Conservation (phyloP, 2,797 vertebrate genomes). For the Xenentodon cancila region DNA sequence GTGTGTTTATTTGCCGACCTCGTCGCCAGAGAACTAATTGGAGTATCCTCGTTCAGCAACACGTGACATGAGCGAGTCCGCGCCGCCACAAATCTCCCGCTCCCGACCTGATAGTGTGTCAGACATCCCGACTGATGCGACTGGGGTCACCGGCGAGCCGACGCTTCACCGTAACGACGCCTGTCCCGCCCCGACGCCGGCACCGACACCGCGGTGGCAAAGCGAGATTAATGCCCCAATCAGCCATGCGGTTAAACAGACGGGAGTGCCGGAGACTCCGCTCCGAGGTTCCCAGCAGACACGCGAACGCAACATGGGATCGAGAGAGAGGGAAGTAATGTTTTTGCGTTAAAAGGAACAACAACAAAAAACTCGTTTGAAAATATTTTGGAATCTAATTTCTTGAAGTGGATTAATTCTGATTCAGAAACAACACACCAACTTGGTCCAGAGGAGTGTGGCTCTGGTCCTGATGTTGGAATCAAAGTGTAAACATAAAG, state of each 20-base stretch:
- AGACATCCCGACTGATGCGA: slow-evolving; percentile 75
- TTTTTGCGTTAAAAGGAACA: neutral
- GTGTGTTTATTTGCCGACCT: slow-evolving; percentile 34
- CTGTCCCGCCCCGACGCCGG: slow-evolving; percentile 30
- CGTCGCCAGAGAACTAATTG: slow-evolving; percentile 77
- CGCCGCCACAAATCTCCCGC: slow-evolving; percentile 82
- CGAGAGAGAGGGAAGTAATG: neutral
- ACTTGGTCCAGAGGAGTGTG: neutral
- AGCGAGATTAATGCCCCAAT: slow-evolving; percentile 71
- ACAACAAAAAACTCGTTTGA: no score
- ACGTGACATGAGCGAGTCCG: slow-evolving; percentile 79
- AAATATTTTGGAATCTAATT: neutral
- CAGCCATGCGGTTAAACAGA: slow-evolving; percentile 57
- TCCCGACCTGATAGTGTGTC: slow-evolving; percentile 73
- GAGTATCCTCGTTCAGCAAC: slow-evolving; percentile 82
- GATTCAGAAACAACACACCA: slow-evolving; percentile 7
- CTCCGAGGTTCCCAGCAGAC: slow-evolving; percentile 17
- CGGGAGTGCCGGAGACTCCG: slow-evolving; percentile 12
- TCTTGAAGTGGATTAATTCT: slow-evolving; percentile 14
- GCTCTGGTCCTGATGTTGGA: neutral
- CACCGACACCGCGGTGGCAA: slow-evolving; percentile 17
- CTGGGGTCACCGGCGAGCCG: slow-evolving; percentile 73
- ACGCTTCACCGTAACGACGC: slow-evolving; percentile 80
- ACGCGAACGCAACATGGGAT: neutral
- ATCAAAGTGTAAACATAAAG: no score